Evolutionary conservation across 2,888 invertebrate species (phyloP), one percentile per base, ranked within the genome.

Genomic region (Hypomecis punctinalis): DNA sequence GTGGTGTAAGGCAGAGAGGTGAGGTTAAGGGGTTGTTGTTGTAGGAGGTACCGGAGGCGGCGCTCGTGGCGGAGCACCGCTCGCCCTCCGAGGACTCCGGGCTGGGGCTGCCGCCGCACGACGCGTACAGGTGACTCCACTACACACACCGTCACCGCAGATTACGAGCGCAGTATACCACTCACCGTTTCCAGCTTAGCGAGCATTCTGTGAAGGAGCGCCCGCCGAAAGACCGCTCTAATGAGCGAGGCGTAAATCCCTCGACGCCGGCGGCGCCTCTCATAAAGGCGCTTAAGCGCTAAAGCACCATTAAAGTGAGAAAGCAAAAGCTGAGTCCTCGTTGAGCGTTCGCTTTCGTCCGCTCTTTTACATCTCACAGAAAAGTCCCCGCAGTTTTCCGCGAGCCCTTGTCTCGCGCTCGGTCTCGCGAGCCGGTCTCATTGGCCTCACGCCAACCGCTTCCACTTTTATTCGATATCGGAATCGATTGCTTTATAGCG

Each of bases 21-120:
- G 86, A 90, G 90, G 89, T 84, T 89, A 83, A 92, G 94, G 94
- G 94, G 93, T 93, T 89, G 91, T 91, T 94, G 93, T 91, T 91
- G 88, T 94, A 92, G 88, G 93, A 94, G 89, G 93, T 88, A 86
- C 90, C 91, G 83, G 91, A 89, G 88, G 93, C 85, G 87, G 91
- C 92, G 86, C 95, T 93, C 92, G 94, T 83, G 89, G 95, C 95
- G 86, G 95, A 95, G 86, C 95, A 95, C 93, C 95, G 96, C 87
- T 97, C 97, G 84, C 97, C 98, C 78, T 97, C 97, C 89, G 98
- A 98, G 94, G 98, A 98, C 95, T 98, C 98, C 91, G 98, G 98
- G 86, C 96, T 98, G 89, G 98, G 98, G 90, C 95, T 97, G 93
- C 97, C 96, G 88, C 94, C 95, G 88, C 94, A 95, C 82, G 96